Base-by-base conservation (phyloP, 2,113 vertebrate species). In the Hyperopisus bebe region DNA sequence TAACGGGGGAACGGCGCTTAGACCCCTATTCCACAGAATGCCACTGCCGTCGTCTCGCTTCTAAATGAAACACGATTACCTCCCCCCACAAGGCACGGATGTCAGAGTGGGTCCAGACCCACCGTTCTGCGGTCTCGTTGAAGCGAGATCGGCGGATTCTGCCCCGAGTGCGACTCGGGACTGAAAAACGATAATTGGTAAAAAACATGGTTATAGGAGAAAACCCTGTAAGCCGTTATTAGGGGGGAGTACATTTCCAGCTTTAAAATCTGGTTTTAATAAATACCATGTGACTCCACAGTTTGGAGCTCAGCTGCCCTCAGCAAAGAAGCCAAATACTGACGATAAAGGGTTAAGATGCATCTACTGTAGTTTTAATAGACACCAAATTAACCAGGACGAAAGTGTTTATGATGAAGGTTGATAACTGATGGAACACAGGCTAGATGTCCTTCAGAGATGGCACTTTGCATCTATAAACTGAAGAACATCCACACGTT, bases 211-310 rank as follows among this genome's bases (percentile, higher is more conserved):
- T 87, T 87, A 44, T 24, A 80, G 66, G 47, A 88, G 90, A 83
- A 77, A 91, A 86, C 74, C 83, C 89, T 21, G 83, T 8, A 92
- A 89, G 47, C 90, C 70, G 70, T 91, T 62, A 92, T 92, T 92
- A 92, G 58, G 55, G 66, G 88, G 88, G 88, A 89, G 35, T 39
- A 51, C 84, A 89, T 46, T 51, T 89, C 91, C 88, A 86, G 51
- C 47, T 86, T 89, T 44, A 82, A 82, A 82, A 82, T 39, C 77
- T 42, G 39, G 39, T 42, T 80, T 35, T 82, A 86, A 87, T 58
- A 80, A 87, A 87, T 55, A 35, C 83, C 44, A 88, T 90, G 83
- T 55, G 89, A 88, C 44, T 74, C 53, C 84, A 46, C 47, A 24
- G 39, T 88, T 66, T 89, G 82, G 24, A 74, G 89, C 82, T 42